A percentile compares a stretch with the other conserved stretches of the same genome.
Conservation (phyloP, 2,113 vertebrate species). For the Aix galericulata region DNA sequence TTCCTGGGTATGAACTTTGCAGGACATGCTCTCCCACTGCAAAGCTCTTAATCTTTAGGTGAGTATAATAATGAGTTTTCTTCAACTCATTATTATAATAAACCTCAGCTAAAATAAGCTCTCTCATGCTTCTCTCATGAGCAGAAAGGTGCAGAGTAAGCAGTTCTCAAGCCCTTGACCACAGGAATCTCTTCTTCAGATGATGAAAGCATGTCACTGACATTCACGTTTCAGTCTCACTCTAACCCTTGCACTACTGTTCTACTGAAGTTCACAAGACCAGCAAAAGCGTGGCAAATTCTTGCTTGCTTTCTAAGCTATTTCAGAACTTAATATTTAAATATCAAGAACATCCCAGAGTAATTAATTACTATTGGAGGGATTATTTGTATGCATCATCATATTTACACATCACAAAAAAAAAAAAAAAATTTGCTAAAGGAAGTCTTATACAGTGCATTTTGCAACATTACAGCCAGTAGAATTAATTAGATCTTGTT, state of each 20-base stretch:
- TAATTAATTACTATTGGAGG: constrained; percentile 47
- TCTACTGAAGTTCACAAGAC: neutral
- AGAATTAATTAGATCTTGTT: constrained; percentile 59
- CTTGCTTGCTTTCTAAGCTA: neutral
- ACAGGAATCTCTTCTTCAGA: neutral
- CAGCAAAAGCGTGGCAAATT: neutral
- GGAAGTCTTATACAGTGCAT: constrained; percentile 9
- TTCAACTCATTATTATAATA: neutral
- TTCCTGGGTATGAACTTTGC: neutral
- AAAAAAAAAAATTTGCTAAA: constrained; percentile 56
- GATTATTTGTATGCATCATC: constrained; percentile 50
- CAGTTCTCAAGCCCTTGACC: neutral
- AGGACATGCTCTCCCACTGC: no score
- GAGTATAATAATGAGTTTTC: neutral
- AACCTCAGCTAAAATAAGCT: neutral
- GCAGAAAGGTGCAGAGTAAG: neutral
- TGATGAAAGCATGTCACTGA: neutral
- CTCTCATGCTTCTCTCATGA: neutral
- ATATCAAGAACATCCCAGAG: constrained; percentile 24
- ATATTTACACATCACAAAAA: constrained; percentile 60
- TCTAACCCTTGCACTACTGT: neutral
- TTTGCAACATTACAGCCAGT: neutral
- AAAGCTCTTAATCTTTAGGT: no score
- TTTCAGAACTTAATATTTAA: constrained; percentile 5
- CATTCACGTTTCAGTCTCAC: neutral